Conservation (phyloP, 2,888 invertebrate genomes). For the Clunio marinus region DNA sequence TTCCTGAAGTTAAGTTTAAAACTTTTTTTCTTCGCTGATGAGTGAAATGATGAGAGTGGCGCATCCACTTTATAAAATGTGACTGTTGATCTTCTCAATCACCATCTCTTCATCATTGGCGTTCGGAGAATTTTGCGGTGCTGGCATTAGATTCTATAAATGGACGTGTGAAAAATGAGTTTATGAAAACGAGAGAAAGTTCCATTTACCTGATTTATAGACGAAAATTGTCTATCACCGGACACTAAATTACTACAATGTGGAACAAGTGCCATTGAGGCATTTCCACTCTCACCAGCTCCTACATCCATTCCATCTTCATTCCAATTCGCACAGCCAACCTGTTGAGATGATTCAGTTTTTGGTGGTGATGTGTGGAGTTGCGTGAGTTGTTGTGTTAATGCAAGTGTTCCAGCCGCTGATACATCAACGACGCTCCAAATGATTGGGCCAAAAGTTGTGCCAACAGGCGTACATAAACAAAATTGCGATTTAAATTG, state of each 20-base stretch:
- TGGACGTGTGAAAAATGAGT: neutral
- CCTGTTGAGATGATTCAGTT: neutral
- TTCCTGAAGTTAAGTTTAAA: too few species aligned
- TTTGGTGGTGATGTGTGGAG: slow-evolving; percentile 27
- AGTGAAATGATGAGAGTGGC: too few species aligned
- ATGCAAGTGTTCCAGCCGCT: slow-evolving; percentile 9
- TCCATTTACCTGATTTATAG: neutral
- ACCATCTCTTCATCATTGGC: slow-evolving; percentile 20
- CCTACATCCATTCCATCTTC: slow-evolving; percentile 30
- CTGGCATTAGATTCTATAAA: slow-evolving; percentile 15
- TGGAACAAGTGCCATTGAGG: neutral
- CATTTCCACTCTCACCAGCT: neutral
- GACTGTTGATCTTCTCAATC: slow-evolving; percentile 25
- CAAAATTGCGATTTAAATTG: slow-evolving; percentile 85
- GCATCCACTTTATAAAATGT: slow-evolving; percentile 29
- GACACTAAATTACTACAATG: slow-evolving; percentile 25
- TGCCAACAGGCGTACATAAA: slow-evolving; percentile 78
- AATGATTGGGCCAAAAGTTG: slow-evolving; percentile 68
- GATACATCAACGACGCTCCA: slow-evolving; percentile 37
- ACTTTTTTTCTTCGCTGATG: too few species aligned
- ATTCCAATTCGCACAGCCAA: neutral
- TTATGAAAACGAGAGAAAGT: neutral
- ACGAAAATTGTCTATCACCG: neutral
- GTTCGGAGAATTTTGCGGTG: slow-evolving; percentile 32
- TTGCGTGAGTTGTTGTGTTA: slow-evolving; percentile 27